Base-by-base conservation (phyloP, 2,888 invertebrate genomes). In the Anagyrus pseudococci region DNA sequence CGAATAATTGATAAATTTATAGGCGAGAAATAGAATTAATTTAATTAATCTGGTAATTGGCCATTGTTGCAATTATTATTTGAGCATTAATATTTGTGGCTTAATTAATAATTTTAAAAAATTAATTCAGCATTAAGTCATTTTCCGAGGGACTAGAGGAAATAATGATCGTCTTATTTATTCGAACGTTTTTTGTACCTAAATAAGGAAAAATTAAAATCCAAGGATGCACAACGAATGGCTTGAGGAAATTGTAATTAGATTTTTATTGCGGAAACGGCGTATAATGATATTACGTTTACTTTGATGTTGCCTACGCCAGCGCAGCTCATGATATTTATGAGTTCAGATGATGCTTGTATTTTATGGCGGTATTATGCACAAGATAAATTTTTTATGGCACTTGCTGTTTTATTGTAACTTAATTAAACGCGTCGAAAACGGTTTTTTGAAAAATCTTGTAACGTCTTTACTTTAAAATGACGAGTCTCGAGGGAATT, bases 221-320 rank as follows among this genome's bases (percentile, higher is more conserved):
- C 49, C 20, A 37, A 44, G 49, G 44, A 37, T 43, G 46, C 41
- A 55, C 54, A 55, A 46, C 46, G 33, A 64, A 59, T 59, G 59
- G 46, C 25, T 57, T 48, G 41, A 53, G 61, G 64, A 64, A 64
- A 64, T 64, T 58, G 44, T 61, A 58, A 64, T 64, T 61, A 54
- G 49, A 64, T 61, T 61, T 64, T 61, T 58, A 61, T 54, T 40
- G 40, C 53, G 54, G 60, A 64, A 61, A 58, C 43, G 25, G 64
- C 41, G 40, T 57, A 53, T 60, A 57, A 64, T 54, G 15, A 60
- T 50, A 22, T 25, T 29, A 37, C 43, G 13, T n/a, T 53, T 50
- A 26, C 54, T 58, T 54, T 58, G 46, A 63, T 58, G 50, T 63
- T 33, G 26, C 29, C 22, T 8, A 7, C 25, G 43, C 37, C 37